These are phyloP conservation scores for Alentia gelatinosa DNA, from an alignment of 2,888 invertebrate genomes.

Conservation along the genomic window DNA sequence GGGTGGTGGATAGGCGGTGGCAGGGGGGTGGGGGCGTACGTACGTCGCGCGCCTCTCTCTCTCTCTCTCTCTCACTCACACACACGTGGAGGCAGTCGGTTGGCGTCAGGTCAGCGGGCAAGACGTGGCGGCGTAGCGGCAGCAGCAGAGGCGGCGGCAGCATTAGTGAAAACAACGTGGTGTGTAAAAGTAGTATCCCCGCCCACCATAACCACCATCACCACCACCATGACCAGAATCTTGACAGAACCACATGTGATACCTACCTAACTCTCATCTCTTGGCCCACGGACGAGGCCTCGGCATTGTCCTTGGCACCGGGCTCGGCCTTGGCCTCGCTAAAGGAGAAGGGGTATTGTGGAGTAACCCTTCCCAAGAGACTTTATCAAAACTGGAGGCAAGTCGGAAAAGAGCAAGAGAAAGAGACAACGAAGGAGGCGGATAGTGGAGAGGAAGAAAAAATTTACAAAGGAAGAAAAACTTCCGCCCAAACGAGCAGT, in stretches of 20 bases:
- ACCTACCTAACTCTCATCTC: not conserved
- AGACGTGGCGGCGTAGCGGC: not conserved
- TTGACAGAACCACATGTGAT: constrained; percentile 1
- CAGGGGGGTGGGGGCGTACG: not conserved
- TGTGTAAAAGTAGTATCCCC: not conserved
- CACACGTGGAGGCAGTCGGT: not conserved
- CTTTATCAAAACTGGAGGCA: not conserved
- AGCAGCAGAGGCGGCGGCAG: not conserved
- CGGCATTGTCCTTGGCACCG: too few relatives aligned
- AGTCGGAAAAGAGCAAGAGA: not conserved
- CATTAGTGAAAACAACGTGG: not conserved
- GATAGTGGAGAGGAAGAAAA: not conserved
- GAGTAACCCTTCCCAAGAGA: too few relatives aligned
- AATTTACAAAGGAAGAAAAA: not conserved
- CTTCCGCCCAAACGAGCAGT: not conserved
- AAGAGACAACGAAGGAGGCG: not conserved
- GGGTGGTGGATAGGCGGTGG: not conserved
- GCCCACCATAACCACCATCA: not conserved
- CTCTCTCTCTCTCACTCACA: not conserved
- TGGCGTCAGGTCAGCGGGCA: not conserved
- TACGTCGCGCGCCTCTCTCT: not conserved
- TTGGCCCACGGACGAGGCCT: too few relatives aligned
- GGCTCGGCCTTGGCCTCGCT: too few relatives aligned
- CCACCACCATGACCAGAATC: not conserved
- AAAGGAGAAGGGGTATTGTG: too few relatives aligned